Percentiles rank a stretch among this genome's conserved stretches.
phyloP scores from a whole-genome alignment of 53 echinoderm and acorn worm genomes.

The Echinometra lucunter region DNA sequence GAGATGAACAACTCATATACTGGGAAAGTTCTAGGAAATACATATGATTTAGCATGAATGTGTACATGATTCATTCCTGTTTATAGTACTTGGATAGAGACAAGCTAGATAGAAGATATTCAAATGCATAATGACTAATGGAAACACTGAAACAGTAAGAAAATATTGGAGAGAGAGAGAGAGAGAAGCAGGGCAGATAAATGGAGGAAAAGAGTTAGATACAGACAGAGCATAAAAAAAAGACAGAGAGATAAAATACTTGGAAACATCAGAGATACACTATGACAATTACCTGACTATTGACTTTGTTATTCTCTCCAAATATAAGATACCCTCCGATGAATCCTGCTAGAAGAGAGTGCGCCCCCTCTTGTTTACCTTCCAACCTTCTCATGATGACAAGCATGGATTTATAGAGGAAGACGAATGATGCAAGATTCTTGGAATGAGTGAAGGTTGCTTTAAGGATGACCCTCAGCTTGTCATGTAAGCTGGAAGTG shows the following conservation, averaged over 20 bases:
- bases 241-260: no score
- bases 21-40: no score
- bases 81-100: no score
- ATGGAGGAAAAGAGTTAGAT: neutral
- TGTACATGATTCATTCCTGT: no score
- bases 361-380: conserved; percentile 79
- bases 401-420: conserved; percentile 89
- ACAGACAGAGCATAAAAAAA: no score
- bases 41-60: no score
- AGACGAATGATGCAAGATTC: conserved; percentile 93
- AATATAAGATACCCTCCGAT: conserved; percentile 95
- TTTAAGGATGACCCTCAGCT: conserved; percentile 79
- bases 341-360: conserved; percentile 89
- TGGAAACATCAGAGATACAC: no score
- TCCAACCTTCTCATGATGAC: conserved; percentile 83
- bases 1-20: no score
- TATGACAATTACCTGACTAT: conserved; percentile 96
- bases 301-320: conserved; percentile 96
- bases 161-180: neutral
- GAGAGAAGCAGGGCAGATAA: neutral
- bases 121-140: no score
- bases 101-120: no score
- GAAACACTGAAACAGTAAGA: no score
- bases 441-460: conserved; percentile 90
- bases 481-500: conserved; percentile 77